A percentile compares a stretch with the other conserved stretches of the same genome.
These are phyloP conservation scores for Pelodytes ibericus DNA, from an alignment of 2,797 vertebrate species.

Conservation along the genomic window DNA sequence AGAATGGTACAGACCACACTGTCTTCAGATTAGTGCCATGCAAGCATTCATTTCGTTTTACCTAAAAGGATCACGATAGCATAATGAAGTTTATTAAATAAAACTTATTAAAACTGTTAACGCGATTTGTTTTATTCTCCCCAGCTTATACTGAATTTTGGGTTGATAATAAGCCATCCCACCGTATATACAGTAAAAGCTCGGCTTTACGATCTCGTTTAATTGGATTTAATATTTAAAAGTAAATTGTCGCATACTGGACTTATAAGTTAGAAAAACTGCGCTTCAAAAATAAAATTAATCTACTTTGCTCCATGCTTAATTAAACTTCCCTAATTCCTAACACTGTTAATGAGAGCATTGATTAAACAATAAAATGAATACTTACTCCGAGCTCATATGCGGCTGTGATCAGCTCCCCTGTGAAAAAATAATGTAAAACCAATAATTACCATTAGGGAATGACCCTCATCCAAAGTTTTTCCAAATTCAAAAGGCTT, in stretches of 20 bases:
- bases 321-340: slow-evolving; percentile 99
- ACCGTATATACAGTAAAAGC: slow-evolving; percentile 99
- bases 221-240: slow-evolving; percentile 99
- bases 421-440: slow-evolving; percentile 99
- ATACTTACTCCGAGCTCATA: slow-evolving; percentile 99
- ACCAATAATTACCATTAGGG: slow-evolving; percentile 99
- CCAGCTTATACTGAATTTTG: slow-evolving; percentile 98
- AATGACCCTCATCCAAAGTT: slow-evolving; percentile 99
- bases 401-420: slow-evolving; percentile 99
- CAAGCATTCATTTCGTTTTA: slow-evolving; percentile 94
- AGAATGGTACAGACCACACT: slow-evolving; percentile 78
- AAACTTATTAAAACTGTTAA: slow-evolving; percentile 99
- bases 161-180: slow-evolving; percentile 98
- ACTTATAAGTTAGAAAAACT: slow-evolving; percentile 99
- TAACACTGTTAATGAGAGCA: slow-evolving; percentile 99
- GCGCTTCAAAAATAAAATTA: slow-evolving; percentile 99
- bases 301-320: slow-evolving; percentile 99
- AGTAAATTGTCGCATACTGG: slow-evolving; percentile 99
- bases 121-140: slow-evolving; percentile 99
- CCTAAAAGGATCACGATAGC: slow-evolving; percentile 98
- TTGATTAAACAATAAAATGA: slow-evolving; percentile 99
- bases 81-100: slow-evolving; percentile 99
- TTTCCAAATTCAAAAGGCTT: slow-evolving; percentile 99
- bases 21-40: slow-evolving; percentile 92
- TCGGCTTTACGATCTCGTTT: slow-evolving; percentile 99